phyloP scores from a whole-genome alignment of 2,888 invertebrate species.

The Cephonodes hylas region DNA sequence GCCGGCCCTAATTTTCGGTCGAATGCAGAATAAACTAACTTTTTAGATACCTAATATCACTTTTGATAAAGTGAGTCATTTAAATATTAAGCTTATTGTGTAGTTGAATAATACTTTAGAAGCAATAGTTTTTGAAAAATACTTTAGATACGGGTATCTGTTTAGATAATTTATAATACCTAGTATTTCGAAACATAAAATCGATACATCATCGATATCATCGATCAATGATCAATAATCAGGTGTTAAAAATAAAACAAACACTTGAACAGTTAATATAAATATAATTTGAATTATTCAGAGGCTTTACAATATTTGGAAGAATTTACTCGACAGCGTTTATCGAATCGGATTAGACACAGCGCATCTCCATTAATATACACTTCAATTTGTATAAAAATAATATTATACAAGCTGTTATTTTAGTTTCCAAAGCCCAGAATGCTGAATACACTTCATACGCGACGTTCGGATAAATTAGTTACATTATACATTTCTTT shows the following conservation, averaged over 20 bases:
- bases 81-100: too few relatives aligned
- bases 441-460: slow-evolving; percentile 23
- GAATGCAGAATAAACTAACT: too few relatives aligned
- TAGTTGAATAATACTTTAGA: too few relatives aligned
- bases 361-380: slow-evolving; percentile 33
- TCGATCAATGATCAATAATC: not conserved
- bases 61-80: too few relatives aligned
- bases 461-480: slow-evolving; percentile 22
- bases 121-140: too few relatives aligned
- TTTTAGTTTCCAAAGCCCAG: slow-evolving; percentile 21
- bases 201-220: not conserved
- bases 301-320: slow-evolving; percentile 81
- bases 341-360: slow-evolving; percentile 46
- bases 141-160: too few relatives aligned
- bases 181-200: too few relatives aligned
- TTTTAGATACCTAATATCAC: too few relatives aligned
- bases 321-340: slow-evolving; percentile 68
- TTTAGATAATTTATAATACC: too few relatives aligned
- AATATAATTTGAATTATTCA: slow-evolving; percentile 82
- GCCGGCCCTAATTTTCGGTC: too few relatives aligned
- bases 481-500: slow-evolving; percentile 20
- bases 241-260: slow-evolving; percentile 59
- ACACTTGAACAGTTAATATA: slow-evolving; percentile 80
- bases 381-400: slow-evolving; percentile 47
- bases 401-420: slow-evolving; percentile 58